phyloP scores from a whole-genome alignment of 2,113 vertebrate genomes.

The Vicugna pacos region DNA sequence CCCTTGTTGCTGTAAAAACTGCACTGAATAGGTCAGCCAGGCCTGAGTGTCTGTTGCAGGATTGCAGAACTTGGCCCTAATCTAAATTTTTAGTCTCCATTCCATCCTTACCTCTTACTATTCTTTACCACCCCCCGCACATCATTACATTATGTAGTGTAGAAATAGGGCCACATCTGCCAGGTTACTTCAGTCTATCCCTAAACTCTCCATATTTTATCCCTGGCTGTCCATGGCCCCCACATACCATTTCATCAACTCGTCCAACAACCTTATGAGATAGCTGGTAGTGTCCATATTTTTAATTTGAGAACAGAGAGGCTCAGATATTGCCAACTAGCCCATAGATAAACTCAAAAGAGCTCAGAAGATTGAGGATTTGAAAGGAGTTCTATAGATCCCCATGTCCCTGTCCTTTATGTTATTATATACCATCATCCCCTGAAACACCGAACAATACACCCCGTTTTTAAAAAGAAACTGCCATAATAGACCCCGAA shows the following conservation, averaged over 20 bases:
- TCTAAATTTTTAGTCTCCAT: neutral
- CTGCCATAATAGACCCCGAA: neutral
- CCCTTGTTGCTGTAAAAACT: neutral
- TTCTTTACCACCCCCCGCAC: neutral
- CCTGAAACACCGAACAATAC: neutral
- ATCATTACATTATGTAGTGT: neutral
- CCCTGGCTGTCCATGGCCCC: neutral
- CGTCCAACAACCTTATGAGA: neutral
- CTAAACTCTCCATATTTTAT: neutral
- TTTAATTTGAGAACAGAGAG: neutral
- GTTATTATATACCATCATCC: neutral
- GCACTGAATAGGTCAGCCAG: neutral
- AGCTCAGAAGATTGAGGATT: neutral
- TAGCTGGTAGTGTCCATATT: neutral
- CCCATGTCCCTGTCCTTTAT: neutral
- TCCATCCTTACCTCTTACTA: neutral
- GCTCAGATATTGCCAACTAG: neutral
- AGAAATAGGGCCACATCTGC: neutral
- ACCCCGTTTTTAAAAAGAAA: neutral
- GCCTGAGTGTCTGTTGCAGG: neutral
- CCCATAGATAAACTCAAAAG: neutral
- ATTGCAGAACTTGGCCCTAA: neutral
- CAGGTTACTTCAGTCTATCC: neutral
- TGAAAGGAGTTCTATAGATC: neutral
- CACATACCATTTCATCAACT: neutral